Base-by-base conservation (phyloP, 2,113 vertebrate genomes). In the Lynx canadensis region DNA sequence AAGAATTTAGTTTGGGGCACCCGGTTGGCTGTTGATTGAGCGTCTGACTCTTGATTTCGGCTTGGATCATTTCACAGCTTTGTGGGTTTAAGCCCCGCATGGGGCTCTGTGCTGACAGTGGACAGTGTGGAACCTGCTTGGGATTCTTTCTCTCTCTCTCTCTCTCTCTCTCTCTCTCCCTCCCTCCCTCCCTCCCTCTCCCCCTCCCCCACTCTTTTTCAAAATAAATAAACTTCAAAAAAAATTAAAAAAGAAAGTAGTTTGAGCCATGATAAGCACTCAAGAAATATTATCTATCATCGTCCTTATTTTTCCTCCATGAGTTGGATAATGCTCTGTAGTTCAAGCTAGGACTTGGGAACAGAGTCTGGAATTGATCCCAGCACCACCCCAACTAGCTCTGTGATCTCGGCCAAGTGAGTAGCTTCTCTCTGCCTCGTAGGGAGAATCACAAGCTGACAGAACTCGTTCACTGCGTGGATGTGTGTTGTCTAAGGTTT, bases 101-200 rank as follows among this genome's bases (percentile, higher is more conserved):
- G 57, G 57, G 57, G 57, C 21, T 60, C 57, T 60, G 57, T 60
- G 21, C 57, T 23, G 57, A 60, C 57, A 23, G 7, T 23, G 21
- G 57, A 60, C 57, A 23, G 7, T 23, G 21, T 8, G 7, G 57
- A 60, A 60, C 57, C 57, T 60, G 57, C 57, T 9, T 23, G 57
- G 57, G 57, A 60, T 60, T 23, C 21, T 60, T 1, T 55, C 52
- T 55, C 57, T 60, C 57, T 9, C 21, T 60, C 15, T 6, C 52
- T 55, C 21, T 23, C 2, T 60, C 57, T 8, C 21, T 23, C 57
- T 0, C 45, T 1, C 45, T 0, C 7, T 1, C 45, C 0, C 45
- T 9, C 45, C 0, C 45, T 45, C 45, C 45, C 45, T 45, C 45
- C 8, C 45, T 9, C 45, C 45, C 45, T 60, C 57, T 9, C 21